These are phyloP conservation scores for Caenorhabditis plicata DNA, from an alignment of 2,888 invertebrate genomes.

Conservation along the genomic window DNA sequence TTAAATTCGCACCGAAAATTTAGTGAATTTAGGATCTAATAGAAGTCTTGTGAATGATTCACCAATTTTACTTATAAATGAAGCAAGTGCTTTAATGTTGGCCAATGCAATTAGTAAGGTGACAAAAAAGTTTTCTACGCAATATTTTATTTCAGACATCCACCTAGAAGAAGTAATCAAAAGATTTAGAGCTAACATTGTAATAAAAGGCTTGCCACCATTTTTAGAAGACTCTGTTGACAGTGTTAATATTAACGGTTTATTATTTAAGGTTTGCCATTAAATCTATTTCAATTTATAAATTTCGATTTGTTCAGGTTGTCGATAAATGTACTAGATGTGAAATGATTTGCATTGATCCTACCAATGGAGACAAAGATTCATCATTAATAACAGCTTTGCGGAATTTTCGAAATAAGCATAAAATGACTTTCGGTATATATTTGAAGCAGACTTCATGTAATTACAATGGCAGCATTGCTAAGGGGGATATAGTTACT, in stretches of 20 bases:
- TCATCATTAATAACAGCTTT: slow-evolving; percentile 65
- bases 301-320: slow-evolving; percentile 42
- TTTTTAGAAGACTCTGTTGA: slow-evolving; percentile 80
- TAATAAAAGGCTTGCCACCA: slow-evolving; percentile 74
- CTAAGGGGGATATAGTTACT: slow-evolving; percentile 4
- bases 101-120: slow-evolving; percentile 69
- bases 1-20: too few relatives aligned
- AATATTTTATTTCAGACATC: slow-evolving; percentile 57
- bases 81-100: slow-evolving; percentile 74
- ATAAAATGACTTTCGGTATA: slow-evolving; percentile 59
- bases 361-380: slow-evolving; percentile 76
- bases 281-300: slow-evolving; percentile 1
- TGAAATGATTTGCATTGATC: slow-evolving; percentile 93
- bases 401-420: slow-evolving; percentile 50
- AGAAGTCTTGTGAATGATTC: slow-evolving; percentile 74
- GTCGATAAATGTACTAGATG: slow-evolving; percentile 82
- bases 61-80: slow-evolving; percentile 81
- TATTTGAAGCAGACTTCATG: slow-evolving; percentile 39
- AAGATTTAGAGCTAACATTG: slow-evolving; percentile 87
- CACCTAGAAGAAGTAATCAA: slow-evolving; percentile 67
- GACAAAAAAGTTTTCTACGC: background rate
- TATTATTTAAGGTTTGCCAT: slow-evolving; percentile 48
- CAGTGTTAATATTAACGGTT: slow-evolving; percentile 73
- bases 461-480: slow-evolving; percentile 2
- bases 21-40: slow-evolving; percentile 68